Percentiles rank a stretch among this genome's conserved stretches.
These are phyloP conservation scores for Hydrozoanthus gracilis DNA, from an alignment of 92 coral and sea anemone species.

Conservation along the genomic window DNA sequence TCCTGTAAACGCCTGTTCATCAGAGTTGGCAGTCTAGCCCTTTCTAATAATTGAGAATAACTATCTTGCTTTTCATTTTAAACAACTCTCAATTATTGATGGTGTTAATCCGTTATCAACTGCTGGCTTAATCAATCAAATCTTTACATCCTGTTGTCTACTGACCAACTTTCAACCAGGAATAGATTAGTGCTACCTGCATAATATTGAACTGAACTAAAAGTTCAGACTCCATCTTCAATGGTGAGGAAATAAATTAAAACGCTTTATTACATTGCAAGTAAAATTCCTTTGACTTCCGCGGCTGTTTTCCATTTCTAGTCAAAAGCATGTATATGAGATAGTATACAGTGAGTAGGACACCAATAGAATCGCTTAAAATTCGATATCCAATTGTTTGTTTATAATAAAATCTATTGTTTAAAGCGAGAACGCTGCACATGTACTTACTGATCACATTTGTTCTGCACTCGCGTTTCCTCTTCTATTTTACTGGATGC, in stretches of 20 bases:
- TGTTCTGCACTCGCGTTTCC: slow-evolving; percentile 17
- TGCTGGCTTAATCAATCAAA: slow-evolving; percentile 20
- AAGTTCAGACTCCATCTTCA: not conserved
- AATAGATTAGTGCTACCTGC: slow-evolving; percentile 2
- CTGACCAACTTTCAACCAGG: slow-evolving; percentile 31
- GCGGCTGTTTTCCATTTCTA: too few relatives aligned
- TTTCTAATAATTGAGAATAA: not conserved
- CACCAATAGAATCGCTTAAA: too few relatives aligned
- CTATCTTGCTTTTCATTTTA: too few relatives aligned
- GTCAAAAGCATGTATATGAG: too few relatives aligned
- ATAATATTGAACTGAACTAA: not conserved
- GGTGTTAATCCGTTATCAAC: slow-evolving; percentile 16
- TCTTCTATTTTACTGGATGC: slow-evolving; percentile 6
- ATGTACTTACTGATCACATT: not conserved
- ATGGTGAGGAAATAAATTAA: not conserved
- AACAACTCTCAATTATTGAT: not conserved
- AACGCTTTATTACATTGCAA: not conserved
- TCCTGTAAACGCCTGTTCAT: too few relatives aligned
- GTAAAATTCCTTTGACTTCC: too few relatives aligned
- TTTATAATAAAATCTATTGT: not conserved
- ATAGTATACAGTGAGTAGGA: too few relatives aligned
- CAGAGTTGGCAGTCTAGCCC: too few relatives aligned
- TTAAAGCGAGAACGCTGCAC: not conserved
- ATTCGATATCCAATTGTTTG: too few relatives aligned
- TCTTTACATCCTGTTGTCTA: slow-evolving; percentile 20